A percentile compares a stretch with the other conserved stretches of the same genome.
These are phyloP conservation scores for Penelope pileata DNA, from an alignment of 2,113 vertebrate species.

Conservation along the genomic window DNA sequence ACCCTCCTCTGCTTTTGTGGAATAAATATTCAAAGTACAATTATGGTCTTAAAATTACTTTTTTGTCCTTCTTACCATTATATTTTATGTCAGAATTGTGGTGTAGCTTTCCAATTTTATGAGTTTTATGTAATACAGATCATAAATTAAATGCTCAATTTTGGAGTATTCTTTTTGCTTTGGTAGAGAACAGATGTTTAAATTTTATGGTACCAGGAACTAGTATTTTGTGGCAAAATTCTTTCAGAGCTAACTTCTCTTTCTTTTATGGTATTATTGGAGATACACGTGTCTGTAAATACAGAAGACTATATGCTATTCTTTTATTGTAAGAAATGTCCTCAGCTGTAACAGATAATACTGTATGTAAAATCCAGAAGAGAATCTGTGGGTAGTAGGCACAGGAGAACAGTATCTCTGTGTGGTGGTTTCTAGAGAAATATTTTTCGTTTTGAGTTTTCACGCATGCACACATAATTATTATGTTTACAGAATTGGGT, in stretches of 20 bases:
- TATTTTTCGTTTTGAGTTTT: background rate
- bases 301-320: background rate
- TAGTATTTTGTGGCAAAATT: background rate
- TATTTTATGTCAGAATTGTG: background rate
- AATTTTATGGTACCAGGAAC: background rate
- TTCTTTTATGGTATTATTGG: background rate
- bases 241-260: background rate
- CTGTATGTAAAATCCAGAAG: background rate
- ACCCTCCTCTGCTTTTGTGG: background rate
- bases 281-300: background rate
- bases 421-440: background rate
- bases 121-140: background rate
- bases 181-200: background rate
- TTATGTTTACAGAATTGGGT: background rate
- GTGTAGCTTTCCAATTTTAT: background rate
- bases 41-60: background rate
- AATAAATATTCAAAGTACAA: background rate
- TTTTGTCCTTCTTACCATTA: background rate
- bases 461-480: background rate
- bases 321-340: background rate
- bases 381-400: background rate
- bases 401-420: background rate
- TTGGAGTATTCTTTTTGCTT: background rate
- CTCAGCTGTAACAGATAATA: background rate
- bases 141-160: background rate